phyloP scores from a whole-genome alignment of 2,888 invertebrate species.

The Melinopterus prodromus region DNA sequence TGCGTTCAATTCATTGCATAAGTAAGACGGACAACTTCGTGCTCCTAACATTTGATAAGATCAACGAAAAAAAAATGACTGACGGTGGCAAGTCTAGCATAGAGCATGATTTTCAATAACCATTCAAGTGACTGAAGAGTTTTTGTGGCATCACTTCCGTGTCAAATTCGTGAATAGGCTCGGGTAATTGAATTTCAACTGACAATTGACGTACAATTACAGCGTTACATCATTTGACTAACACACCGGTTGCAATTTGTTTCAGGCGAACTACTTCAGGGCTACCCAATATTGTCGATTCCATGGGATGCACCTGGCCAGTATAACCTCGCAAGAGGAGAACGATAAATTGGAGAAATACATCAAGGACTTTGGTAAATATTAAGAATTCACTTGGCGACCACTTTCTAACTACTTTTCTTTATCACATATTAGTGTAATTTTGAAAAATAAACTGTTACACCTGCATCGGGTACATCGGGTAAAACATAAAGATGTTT shows the following conservation, averaged over 20 bases:
- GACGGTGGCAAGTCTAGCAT: not conserved
- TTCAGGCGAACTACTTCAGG: conserved; percentile 92
- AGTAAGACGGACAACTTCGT: not conserved
- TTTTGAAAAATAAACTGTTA: too few species aligned
- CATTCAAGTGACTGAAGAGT: conserved; percentile 21
- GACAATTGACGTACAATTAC: not conserved
- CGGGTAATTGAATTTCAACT: conserved; percentile 6
- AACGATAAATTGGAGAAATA: conserved; percentile 91
- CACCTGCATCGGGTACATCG: too few species aligned
- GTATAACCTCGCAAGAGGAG: conserved; percentile 89
- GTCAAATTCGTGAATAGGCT: not conserved
- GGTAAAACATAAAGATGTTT: too few species aligned
- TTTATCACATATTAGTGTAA: too few species aligned
- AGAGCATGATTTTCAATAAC: conserved; percentile 27
- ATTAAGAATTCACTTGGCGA: not conserved
- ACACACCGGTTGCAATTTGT: conserved; percentile 40
- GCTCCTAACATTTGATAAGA: not conserved
- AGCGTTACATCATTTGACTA: not conserved
- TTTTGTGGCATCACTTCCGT: conserved; percentile 7
- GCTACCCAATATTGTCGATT: conserved; percentile 91
- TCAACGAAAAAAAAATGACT: not conserved
- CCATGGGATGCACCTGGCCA: conserved; percentile 93
- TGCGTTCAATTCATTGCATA: not conserved
- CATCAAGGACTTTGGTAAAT: conserved; percentile 85
- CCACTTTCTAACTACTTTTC: too few species aligned